Evolutionary conservation across 2,888 invertebrate genomes (phyloP), one percentile per base, ranked within the genome.

Genomic region (Ypsolopha sequella): DNA sequence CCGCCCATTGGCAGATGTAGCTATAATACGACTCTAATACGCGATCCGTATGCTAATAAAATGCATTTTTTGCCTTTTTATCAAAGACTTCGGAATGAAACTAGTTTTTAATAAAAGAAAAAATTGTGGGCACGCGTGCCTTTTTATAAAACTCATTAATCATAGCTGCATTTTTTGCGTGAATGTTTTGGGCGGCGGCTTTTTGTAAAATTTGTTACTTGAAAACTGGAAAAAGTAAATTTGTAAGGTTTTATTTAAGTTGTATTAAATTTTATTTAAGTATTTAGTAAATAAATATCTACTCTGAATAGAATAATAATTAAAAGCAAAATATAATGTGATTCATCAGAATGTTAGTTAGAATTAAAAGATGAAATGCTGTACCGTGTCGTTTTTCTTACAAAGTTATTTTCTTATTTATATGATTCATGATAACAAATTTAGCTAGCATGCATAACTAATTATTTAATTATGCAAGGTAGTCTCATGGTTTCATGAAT

Each of bases 1-100:
- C 70, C 80, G 81, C 80, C 79, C 74, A 76, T 66, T 56, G 73
- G 65, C 80, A 82, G 74, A 79, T 79, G 79, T 65, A 69, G 58
- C 61, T 64, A 65, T 65, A 62, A 62, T 61, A 55, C 55, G 61
- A 48, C 33, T 67, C 64, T 72, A 68, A 68, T 74, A 75, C 70
- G 63, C 61, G 58, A 69, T 70, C 66, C 61, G 63, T 80, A 82
- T 85, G 82, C 73, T 70, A 82, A 85, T 80, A 61, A 59, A 36
- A 49, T 50, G 46, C 8, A 11, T 59, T 60, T 64, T 70, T 66
- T 68, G 70, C 65, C 61, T 60, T 66, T 68, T 65, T 62, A 65
- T 67, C 60, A 68, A 63, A 65, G 53, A 53, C 55, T 56, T 53
- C 61, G 60, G 63, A 64, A 60, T 66, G 4, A 24, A 24, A 24